phyloP scores from a whole-genome alignment of 2,888 invertebrate genomes.

The Caenorhabditis sinica region DNA sequence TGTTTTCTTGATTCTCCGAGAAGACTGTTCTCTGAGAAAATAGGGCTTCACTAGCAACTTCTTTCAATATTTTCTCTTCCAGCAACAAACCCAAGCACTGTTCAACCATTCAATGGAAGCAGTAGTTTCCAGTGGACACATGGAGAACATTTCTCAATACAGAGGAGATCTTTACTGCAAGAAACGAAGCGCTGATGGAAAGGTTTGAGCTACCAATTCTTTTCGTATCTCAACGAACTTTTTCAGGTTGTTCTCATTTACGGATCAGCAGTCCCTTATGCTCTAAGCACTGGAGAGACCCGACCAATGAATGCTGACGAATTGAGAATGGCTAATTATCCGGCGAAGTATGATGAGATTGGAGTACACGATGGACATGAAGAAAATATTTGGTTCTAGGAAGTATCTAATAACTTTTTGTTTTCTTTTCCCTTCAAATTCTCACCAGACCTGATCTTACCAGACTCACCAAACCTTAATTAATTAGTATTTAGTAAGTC shows the following conservation, averaged over 20 bases:
- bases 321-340: slow-evolving; percentile 45
- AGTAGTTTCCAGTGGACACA: slow-evolving; percentile 53
- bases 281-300: slow-evolving; percentile 29
- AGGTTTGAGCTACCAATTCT: slow-evolving; percentile 14
- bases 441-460: slow-evolving; percentile 11
- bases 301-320: slow-evolving; percentile 60
- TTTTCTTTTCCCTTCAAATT: slow-evolving; percentile 11
- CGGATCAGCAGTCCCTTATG: slow-evolving; percentile 53
- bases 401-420: slow-evolving; percentile 8
- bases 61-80: slow-evolving; percentile 2
- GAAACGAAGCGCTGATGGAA: slow-evolving; percentile 47
- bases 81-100: slow-evolving; percentile 40
- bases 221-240: not conserved
- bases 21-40: too few species aligned
- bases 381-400: slow-evolving; percentile 52
- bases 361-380: slow-evolving; percentile 47
- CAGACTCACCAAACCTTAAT: not conserved
- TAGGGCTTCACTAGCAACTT: too few species aligned
- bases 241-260: slow-evolving; percentile 53
- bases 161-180: slow-evolving; percentile 65
- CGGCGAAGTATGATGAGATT: slow-evolving; percentile 44
- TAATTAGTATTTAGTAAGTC: not conserved
- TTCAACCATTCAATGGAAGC: slow-evolving; percentile 66
- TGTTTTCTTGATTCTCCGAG: not conserved
- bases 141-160: slow-evolving; percentile 52